A percentile compares a stretch with the other conserved stretches of the same genome.
These are phyloP conservation scores for Athalia rosae DNA, from an alignment of 2,888 invertebrate genomes.

Conservation along the genomic window DNA sequence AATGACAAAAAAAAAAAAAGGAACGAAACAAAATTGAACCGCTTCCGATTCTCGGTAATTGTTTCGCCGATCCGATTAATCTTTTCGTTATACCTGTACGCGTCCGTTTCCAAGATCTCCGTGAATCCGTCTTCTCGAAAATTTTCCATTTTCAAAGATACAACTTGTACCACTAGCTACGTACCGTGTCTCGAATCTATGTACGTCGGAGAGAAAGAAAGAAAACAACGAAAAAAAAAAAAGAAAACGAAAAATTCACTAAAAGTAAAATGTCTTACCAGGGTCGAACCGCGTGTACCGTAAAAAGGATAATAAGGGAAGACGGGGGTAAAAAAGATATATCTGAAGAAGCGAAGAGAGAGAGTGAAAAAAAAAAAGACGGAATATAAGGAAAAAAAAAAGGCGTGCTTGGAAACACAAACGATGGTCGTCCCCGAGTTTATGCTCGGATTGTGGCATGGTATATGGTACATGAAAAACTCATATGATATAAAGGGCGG, in stretches of 20 bases:
- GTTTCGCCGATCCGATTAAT: no score
- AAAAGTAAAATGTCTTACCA: conserved; percentile 44
- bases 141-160: no score
- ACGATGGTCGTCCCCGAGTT: conserved; percentile 49
- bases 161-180: no score
- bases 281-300: conserved; percentile 38
- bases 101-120: no score
- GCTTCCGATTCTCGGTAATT: no score
- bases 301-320: conserved; percentile 29
- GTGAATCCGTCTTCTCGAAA: no score
- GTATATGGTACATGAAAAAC: conserved; percentile 55
- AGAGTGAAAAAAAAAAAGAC: neutral
- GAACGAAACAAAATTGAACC: no score
- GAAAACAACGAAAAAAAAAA: conserved; percentile 44
- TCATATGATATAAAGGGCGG: conserved; percentile 64
- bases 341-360: neutral
- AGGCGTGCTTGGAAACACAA: conserved; percentile 46
- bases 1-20: neutral
- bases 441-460: conserved; percentile 51
- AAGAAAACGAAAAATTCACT: conserved; percentile 43
- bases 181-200: no score
- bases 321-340: conserved; percentile 43
- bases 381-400: conserved; percentile 14
- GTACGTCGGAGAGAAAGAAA: conserved; percentile 33
- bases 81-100: no score